phyloP scores from a whole-genome alignment of 2,113 vertebrate species.

The Dasyurus viverrinus region DNA sequence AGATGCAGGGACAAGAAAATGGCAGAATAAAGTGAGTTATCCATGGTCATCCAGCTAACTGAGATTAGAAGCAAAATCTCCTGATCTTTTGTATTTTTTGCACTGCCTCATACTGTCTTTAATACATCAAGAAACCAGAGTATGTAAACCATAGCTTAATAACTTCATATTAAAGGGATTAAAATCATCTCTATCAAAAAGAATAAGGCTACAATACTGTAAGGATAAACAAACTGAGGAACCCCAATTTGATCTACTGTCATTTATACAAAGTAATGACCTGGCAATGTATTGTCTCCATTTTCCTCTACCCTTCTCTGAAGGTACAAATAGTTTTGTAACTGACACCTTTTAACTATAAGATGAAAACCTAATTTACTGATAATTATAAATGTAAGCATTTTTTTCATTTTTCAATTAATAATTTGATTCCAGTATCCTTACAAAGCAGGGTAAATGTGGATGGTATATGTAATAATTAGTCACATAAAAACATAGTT shows the following conservation, averaged over 20 bases:
- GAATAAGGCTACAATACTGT: not conserved
- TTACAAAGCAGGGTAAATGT: not conserved
- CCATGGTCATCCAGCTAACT: not conserved
- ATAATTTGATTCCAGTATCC: not conserved
- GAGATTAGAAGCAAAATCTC: not conserved
- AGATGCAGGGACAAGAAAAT: not conserved
- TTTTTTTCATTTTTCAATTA: not conserved
- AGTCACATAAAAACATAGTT: not conserved
- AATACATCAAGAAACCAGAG: not conserved
- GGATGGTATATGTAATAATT: slow-evolving; percentile 13
- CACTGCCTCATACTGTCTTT: not conserved
- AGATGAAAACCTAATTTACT: not conserved
- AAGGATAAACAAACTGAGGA: slow-evolving; percentile 2
- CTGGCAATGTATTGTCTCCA: not conserved
- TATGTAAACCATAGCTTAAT: not conserved
- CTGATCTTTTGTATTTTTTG: not conserved
- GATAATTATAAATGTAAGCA: not conserved
- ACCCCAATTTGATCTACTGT: not conserved
- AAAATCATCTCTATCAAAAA: not conserved
- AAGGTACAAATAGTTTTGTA: not conserved
- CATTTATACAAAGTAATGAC: not conserved
- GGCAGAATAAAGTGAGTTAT: not conserved
- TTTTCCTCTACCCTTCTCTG: not conserved
- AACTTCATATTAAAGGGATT: not conserved
- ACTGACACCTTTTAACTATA: slow-evolving; percentile 10